phyloP scores from a whole-genome alignment of 2,797 vertebrate species.

The Botia almorhae region DNA sequence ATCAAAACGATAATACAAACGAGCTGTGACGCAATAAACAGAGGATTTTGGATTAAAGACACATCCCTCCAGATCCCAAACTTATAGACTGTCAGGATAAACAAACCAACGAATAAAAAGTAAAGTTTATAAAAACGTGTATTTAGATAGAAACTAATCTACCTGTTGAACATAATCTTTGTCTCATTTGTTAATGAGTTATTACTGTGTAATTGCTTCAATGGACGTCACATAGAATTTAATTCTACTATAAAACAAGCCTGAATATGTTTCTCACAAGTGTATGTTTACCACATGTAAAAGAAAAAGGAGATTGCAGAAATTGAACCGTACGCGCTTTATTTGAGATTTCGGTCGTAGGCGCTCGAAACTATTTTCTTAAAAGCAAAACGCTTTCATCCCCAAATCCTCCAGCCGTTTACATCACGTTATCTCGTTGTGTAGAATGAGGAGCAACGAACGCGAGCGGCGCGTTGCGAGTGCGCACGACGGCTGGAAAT shows the following conservation, averaged over 20 bases:
- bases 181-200: no score
- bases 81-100: no score
- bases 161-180: no score
- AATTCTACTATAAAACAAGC: neutral
- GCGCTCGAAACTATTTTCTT: slow-evolving; percentile 29
- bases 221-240: neutral
- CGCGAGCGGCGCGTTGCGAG: slow-evolving; percentile 2
- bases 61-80: no score
- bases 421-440: slow-evolving; percentile 30
- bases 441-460: slow-evolving; percentile 9
- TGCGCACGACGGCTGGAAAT: slow-evolving; percentile 9
- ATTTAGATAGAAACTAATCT: no score
- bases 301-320: neutral
- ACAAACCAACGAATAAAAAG: neutral
- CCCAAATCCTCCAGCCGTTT: neutral
- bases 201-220: neutral
- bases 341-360: neutral
- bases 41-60: no score
- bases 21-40: no score
- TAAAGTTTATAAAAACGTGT: slow-evolving; percentile 58
- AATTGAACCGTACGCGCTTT: neutral
- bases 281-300: neutral
- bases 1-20: no score
- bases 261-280: neutral
- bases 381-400: slow-evolving; percentile 22